Conservation (phyloP, 2,113 vertebrate genomes). For the Artemisiospiza belli region DNA sequence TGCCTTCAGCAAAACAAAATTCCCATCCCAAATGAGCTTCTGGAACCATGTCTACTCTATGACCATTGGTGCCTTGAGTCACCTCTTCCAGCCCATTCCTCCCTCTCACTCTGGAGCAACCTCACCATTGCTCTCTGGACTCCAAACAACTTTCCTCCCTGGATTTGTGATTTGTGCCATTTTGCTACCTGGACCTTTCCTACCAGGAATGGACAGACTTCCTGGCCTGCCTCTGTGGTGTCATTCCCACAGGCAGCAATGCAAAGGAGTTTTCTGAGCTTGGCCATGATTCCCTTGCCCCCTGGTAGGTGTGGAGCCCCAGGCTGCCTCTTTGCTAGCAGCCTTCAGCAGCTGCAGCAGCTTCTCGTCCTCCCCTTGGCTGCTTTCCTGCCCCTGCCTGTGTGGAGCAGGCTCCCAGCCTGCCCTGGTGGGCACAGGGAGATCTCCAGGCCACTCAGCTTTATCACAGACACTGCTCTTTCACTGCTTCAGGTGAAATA, state of each 20-base stretch:
- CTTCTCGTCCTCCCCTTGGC: not conserved
- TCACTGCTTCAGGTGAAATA: not conserved
- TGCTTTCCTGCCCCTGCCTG: not conserved
- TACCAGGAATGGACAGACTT: not conserved
- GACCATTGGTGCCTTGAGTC: not conserved
- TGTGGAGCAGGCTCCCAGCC: not conserved
- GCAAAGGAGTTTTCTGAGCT: not conserved
- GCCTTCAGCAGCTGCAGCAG: not conserved
- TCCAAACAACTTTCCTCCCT: not conserved
- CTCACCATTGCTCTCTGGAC: not conserved
- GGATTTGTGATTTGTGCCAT: not conserved
- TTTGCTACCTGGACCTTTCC: not conserved
- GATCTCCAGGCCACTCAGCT: not conserved
- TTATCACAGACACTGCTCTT: not conserved
- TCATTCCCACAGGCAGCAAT: not conserved
- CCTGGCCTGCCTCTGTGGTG: not conserved
- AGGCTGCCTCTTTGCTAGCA: not conserved
- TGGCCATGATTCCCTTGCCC: not conserved
- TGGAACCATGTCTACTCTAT: not conserved
- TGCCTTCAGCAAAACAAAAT: not conserved
- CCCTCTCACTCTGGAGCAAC: not conserved
- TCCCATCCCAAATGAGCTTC: not conserved
- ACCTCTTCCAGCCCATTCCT: not conserved
- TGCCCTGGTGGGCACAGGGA: not conserved
- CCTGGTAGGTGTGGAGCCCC: not conserved